Evolutionary conservation across 1,140 invertebrate genomes (phyloP), one percentile per base, ranked within the genome.

Genomic region (Procambarus clarkii): DNA sequence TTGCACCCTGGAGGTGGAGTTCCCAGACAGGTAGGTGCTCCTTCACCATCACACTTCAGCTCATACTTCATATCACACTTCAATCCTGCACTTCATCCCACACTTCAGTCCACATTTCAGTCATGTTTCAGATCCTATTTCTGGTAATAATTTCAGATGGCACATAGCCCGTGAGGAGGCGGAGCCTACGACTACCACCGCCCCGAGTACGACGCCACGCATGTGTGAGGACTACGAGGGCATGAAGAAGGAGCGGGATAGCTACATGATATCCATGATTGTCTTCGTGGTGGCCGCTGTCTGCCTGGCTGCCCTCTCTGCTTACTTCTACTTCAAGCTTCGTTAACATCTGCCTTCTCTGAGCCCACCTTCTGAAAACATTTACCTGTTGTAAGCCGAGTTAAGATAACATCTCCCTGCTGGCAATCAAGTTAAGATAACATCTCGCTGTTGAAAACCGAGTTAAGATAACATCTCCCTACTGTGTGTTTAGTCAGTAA

Each of bases 221-320:
- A 54, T 46, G 3, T 76, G 69, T 60, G 64, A 54, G 1, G 60
- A 50, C 0, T 89, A 89, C 64, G n/a, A 89, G 9, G 15, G 15
- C 60, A 2, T 89, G 1, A 45, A 71, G 21, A 18, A 45, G 3
- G 80, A 89, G 50, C 21, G 87, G 8, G 45, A 89, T 3, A 44
- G 60, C 45, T 89, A 34, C 80, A 71, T 89, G 79, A 89, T 83
- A 79, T 34, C 79, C 13, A 89, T 89, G 87, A 89, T 89, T 3
- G 87, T 83, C 44, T 89, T 89, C 48, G 18, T 89, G 5, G 18
- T 89, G 11, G 46, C 64, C 4, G 5, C n/a, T 9, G 69, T 34
- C 8, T 24, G 21, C 21, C 5, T 74, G 0, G n/a, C n/a, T 2
- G 69, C n/a, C 69, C 8, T 74, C 24, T 4, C n/a, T 3, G 69